Percentiles rank a stretch among this genome's conserved stretches.
These are phyloP conservation scores for Euzetes globulus DNA, from an alignment of 2,888 invertebrate genomes.

Conservation along the genomic window DNA sequence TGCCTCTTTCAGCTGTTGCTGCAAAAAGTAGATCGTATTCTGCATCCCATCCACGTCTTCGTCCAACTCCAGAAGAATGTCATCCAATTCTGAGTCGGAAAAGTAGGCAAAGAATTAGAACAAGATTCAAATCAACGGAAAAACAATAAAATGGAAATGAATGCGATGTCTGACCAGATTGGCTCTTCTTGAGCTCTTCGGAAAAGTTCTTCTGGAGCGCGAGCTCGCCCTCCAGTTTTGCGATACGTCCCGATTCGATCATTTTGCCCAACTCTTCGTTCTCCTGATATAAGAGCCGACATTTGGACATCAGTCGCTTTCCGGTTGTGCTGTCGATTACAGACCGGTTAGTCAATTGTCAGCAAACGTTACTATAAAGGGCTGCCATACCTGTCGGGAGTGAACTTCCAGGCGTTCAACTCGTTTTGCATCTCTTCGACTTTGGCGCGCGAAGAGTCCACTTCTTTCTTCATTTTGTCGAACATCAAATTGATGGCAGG, in stretches of 20 bases:
- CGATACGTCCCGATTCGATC: slow-evolving; percentile 87
- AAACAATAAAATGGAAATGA: background rate
- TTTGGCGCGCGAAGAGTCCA: slow-evolving; percentile 77
- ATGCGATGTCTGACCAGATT: slow-evolving; percentile 62
- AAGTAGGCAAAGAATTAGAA: background rate
- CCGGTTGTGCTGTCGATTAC: slow-evolving; percentile 72
- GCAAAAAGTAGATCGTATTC: slow-evolving; percentile 86
- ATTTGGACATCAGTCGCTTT: slow-evolving; percentile 95
- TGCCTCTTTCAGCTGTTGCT: slow-evolving; percentile 80
- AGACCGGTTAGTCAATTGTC: background rate
- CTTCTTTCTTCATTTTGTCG: slow-evolving; percentile 78
- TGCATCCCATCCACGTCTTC: slow-evolving; percentile 98
- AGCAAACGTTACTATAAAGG: background rate
- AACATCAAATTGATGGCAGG: slow-evolving; percentile 91
- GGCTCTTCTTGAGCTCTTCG: slow-evolving; percentile 92
- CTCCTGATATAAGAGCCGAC: slow-evolving; percentile 85
- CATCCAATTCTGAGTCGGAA: slow-evolving; percentile 70
- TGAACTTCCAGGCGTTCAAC: slow-evolving; percentile 96
- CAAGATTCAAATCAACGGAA: background rate
- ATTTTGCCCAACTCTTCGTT: slow-evolving; percentile 94
- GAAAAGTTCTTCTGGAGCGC: slow-evolving; percentile 90
- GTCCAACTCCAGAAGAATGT: slow-evolving; percentile 88
- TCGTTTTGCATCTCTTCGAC: slow-evolving; percentile 96
- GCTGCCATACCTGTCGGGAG: slow-evolving; percentile 71
- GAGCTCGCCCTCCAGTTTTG: slow-evolving; percentile 89